Evolutionary conservation across 2,113 vertebrate genomes (phyloP).

Genomic region (Antennarius striatus): DNA sequence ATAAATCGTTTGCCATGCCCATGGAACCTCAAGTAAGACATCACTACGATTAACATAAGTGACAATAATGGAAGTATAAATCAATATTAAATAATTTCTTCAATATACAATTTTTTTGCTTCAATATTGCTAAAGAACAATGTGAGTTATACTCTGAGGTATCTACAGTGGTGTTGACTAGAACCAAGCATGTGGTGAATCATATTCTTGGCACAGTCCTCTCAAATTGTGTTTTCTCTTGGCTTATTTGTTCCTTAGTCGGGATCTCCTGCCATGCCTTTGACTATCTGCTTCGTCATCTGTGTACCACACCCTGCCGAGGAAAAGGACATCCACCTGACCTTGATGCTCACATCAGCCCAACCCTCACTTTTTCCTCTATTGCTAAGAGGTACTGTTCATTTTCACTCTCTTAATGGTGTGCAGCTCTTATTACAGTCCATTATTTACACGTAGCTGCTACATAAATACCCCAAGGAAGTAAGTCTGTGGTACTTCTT

Average conservation of each 20-base stretch:
- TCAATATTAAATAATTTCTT: slow-evolving; percentile 4
- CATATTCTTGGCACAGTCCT: slow-evolving; percentile 36
- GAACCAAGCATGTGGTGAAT: slow-evolving; percentile 36
- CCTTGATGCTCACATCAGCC: slow-evolving; percentile 67
- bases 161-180: neutral
- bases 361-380: slow-evolving; percentile 25
- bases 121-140: neutral
- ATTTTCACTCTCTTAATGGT: slow-evolving; percentile 23
- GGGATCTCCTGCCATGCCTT: slow-evolving; percentile 67
- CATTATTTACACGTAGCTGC: neutral
- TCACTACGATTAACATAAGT: slow-evolving; percentile 33
- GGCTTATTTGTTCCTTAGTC: slow-evolving; percentile 40
- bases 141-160: slow-evolving; percentile 22
- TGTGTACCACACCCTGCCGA: slow-evolving; percentile 72
- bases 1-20: slow-evolving; percentile 47
- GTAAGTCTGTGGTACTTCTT: slow-evolving; percentile 3
- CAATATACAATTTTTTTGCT: slow-evolving; percentile 5
- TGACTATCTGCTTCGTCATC: slow-evolving; percentile 74
- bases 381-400: slow-evolving; percentile 38
- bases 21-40: slow-evolving; percentile 23
- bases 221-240: neutral
- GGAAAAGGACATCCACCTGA: slow-evolving; percentile 72
- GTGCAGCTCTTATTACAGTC: slow-evolving; percentile 24
- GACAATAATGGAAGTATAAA: slow-evolving; percentile 8
- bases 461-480: slow-evolving; percentile 11